phyloP scores from a whole-genome alignment of 2,797 vertebrate species.

The Erithacus rubecula region DNA sequence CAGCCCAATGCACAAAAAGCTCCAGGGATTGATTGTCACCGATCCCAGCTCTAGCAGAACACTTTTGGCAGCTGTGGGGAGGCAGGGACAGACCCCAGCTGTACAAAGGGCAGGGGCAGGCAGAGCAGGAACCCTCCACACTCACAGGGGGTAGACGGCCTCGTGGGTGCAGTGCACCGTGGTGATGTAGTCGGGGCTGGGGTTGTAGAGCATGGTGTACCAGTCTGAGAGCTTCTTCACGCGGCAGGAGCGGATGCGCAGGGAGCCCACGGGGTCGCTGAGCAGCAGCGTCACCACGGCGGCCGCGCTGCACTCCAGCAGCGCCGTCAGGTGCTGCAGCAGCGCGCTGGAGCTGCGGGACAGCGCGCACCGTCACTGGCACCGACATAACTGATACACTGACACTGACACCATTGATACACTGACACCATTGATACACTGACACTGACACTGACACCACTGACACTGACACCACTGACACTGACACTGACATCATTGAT shows the following conservation, averaged over 20 bases:
- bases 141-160: slow-evolving; percentile 94
- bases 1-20: neutral
- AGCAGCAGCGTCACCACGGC: slow-evolving; percentile 86
- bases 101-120: neutral
- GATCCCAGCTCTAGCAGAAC: neutral
- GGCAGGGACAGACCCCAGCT: neutral
- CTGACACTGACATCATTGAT: no score
- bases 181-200: slow-evolving; percentile 93
- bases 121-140: neutral
- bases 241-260: slow-evolving; percentile 88
- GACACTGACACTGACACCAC: no score
- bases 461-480: no score
- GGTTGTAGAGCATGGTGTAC: slow-evolving; percentile 99
- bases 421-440: no score
- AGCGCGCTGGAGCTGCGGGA: slow-evolving; percentile 87
- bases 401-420: no score
- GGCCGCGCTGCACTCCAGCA: slow-evolving; percentile 87
- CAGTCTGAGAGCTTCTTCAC: slow-evolving; percentile 96
- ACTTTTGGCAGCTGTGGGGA: neutral
- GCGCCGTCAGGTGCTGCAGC: slow-evolving; percentile 89
- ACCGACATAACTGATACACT: no score
- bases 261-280: slow-evolving; percentile 84
- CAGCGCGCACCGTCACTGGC: neutral
- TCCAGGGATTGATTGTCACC: rapidly evolving
- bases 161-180: slow-evolving; percentile 97